Evolutionary conservation across 2,797 vertebrate species (phyloP).

Genomic region (Hoplostethus atlanticus): DNA sequence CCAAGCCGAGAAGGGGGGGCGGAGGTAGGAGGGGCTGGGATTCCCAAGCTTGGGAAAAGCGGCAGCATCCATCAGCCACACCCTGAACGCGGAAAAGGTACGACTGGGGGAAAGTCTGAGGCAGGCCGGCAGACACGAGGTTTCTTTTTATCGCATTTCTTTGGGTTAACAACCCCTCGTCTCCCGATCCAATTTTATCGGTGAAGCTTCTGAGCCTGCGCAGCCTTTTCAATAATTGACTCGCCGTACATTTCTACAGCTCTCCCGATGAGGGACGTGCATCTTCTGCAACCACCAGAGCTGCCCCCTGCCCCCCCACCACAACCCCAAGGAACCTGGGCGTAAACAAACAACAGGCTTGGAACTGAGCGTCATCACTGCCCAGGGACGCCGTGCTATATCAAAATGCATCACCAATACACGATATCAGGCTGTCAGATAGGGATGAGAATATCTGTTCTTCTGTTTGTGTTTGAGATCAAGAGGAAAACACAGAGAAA

Average conservation of each 20-base stretch:
- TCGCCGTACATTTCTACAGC: constrained; percentile 67
- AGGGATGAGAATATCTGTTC: not conserved
- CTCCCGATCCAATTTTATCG: constrained; percentile 59
- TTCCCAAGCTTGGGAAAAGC: constrained; percentile 53
- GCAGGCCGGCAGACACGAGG: constrained; percentile 11
- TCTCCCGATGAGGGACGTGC: constrained; percentile 66
- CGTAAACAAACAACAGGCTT: constrained; percentile 34
- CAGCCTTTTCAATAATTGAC: constrained; percentile 79
- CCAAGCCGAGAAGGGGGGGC: constrained; percentile 48
- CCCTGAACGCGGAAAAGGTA: constrained; percentile 44
- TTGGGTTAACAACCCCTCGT: constrained; percentile 65
- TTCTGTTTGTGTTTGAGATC: not conserved
- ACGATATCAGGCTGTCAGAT: not conserved
- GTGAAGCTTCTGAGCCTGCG: constrained; percentile 55
- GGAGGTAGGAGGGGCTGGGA: constrained; percentile 20
- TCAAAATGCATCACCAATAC: not conserved
- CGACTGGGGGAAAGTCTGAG: constrained; percentile 19
- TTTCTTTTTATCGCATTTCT: constrained; percentile 54
- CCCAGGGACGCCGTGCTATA: not conserved
- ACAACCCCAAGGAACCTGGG: too few relatives aligned
- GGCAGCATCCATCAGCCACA: constrained; percentile 74
- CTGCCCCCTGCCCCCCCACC: constrained; percentile 41
- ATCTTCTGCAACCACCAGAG: constrained; percentile 44
- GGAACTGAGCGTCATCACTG: constrained; percentile 21
- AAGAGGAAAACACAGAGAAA: not conserved